Percentiles rank a stretch among this genome's conserved stretches.
phyloP scores from a whole-genome alignment of 2,113 vertebrate genomes.

The Parus major region DNA sequence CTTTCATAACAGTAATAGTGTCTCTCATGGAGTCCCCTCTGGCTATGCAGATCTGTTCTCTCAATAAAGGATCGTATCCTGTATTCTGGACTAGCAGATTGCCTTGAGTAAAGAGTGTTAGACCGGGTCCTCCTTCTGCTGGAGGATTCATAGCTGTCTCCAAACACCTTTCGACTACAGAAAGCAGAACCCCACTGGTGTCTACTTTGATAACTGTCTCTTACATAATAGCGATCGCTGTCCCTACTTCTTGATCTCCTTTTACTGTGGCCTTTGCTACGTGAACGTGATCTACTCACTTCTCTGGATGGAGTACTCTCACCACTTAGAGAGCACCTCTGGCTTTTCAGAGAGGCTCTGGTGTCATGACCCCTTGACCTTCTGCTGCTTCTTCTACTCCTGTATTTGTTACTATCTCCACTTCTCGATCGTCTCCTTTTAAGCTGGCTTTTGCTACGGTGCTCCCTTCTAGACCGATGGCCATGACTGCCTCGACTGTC shows the following conservation, averaged over 20 bases:
- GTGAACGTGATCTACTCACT: constrained; percentile 72
- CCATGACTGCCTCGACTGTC: constrained; percentile 51
- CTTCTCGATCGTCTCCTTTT: constrained; percentile 72
- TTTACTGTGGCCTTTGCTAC: constrained; percentile 71
- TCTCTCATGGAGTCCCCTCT: constrained; percentile 75
- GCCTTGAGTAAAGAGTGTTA: constrained; percentile 74
- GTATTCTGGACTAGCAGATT: constrained; percentile 71
- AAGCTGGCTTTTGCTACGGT: constrained; percentile 55
- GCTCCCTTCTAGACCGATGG: constrained; percentile 60
- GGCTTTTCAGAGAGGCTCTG: constrained; percentile 73
- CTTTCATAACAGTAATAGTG: constrained; percentile 72
- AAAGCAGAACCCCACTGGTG: constrained; percentile 77
- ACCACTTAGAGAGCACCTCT: constrained; percentile 68
- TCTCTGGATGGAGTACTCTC: constrained; percentile 71
- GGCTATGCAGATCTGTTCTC: constrained; percentile 66
- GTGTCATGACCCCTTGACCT: constrained; percentile 71
- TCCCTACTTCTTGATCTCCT: constrained; percentile 76
- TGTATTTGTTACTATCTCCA: constrained; percentile 73
- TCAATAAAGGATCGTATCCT: constrained; percentile 73
- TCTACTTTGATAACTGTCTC: constrained; percentile 68
- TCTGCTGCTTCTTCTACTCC: constrained; percentile 66
- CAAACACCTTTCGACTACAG: constrained; percentile 73
- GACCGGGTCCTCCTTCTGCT: constrained; percentile 69
- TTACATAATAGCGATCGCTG: constrained; percentile 67
- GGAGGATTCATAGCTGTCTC: constrained; percentile 70